Base-by-base conservation (phyloP, 2,888 invertebrate species). In the Leucozona laternaria region DNA sequence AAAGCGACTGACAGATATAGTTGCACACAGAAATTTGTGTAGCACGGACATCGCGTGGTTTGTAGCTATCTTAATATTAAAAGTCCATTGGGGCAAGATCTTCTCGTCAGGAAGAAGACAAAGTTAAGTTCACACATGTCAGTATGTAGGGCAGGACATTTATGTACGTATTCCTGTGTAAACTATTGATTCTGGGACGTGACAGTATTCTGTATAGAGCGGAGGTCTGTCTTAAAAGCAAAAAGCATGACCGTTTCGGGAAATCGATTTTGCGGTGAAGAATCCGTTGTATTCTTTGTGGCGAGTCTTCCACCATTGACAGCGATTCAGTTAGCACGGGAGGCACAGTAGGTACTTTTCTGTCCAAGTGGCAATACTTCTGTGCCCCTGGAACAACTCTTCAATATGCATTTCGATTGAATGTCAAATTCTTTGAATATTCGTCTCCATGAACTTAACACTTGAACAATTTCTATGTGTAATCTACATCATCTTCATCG, bases 401-500 rank as follows among this genome's bases (percentile, higher is more conserved):
- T 53, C 15, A 25, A 53, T 25, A 53, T 7, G 22, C 25, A 22
- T 15, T 25, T 25, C 2, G 4, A 25, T 57, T 31, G 31, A 57
- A 57, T 57, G 57, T 31, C 57, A 34, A 53, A 53, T 28, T 17
- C 17, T 1, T 17, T 31, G 2, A 57, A 31, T 31, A 17, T 17
- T 57, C 57, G n/a, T 31, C 55, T 28, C 53, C 28, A 15, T 53
- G 25, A 25, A 53, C 8, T 25, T 15, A 62, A 40, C 31, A 64
- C 64, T 48, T 4, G 13, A 34, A 17, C 20, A 34, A 31, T 31
- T 28, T 66, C 31, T 4, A 48, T 66, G 4, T 66, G 34, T 66
- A 48, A 48, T 48, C 66, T 66, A 8, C 66, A 66, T 64, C 64
- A 64, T 31, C 64, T 45, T 66, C 34, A 48, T 15, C 15, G 34